A percentile compares a stretch with the other conserved stretches of the same genome.
Conservation (phyloP, 2,888 invertebrate genomes). For the Nasonia oneida region DNA sequence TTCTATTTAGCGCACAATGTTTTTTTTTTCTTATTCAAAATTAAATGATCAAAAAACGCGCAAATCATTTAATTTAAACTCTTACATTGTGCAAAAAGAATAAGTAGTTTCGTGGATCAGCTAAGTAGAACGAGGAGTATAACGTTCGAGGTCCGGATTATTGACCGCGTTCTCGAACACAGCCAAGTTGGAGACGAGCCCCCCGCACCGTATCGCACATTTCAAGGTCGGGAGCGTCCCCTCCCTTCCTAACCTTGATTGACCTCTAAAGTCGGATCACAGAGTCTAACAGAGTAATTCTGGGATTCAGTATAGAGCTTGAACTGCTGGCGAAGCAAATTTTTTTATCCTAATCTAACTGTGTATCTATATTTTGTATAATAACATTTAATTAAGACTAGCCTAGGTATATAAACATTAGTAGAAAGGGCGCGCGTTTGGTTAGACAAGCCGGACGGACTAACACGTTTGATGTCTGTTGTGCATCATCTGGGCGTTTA, state of each 20-base stretch:
- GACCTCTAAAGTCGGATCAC: constrained; percentile 50
- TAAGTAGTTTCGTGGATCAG: neutral
- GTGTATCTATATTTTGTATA: neutral
- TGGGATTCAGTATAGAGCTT: neutral
- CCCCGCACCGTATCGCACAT: neutral
- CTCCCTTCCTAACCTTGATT: constrained; percentile 50
- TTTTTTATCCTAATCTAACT: neutral
- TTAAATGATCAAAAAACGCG: neutral
- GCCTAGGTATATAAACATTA: neutral
- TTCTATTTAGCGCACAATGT: neutral
- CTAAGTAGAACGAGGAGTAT: neutral
- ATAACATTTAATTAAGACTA: neutral
- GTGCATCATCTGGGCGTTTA: no score
- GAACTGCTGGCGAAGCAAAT: neutral
- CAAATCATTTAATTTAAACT: neutral
- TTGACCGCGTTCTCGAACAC: constrained; percentile 35
- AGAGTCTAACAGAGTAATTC: neutral
- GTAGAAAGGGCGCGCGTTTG: neutral
- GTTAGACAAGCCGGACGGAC: neutral
- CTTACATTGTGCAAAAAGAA: neutral
- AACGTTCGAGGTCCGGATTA: constrained; percentile 20
- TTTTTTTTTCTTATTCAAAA: neutral
- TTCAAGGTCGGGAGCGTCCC: constrained; percentile 34
- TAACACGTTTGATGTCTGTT: no score
- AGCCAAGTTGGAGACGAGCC: neutral